Evolutionary conservation across 2,113 vertebrate species (phyloP).

Genomic region (Tyrannus savana): DNA sequence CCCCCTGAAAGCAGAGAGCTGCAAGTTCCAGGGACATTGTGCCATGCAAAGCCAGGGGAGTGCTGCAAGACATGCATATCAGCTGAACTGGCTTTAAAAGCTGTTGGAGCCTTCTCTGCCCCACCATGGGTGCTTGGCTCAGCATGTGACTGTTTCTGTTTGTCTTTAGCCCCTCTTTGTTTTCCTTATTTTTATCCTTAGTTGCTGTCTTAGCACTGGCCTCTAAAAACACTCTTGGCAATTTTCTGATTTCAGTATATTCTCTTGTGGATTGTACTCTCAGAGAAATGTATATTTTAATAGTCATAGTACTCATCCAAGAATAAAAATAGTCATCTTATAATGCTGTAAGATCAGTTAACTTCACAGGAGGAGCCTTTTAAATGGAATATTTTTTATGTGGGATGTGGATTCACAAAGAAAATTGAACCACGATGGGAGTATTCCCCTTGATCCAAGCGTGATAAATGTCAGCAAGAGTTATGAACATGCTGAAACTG

Average conservation of each 20-base stretch:
- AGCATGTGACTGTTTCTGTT: background rate
- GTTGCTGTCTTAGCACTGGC: background rate
- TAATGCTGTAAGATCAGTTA: background rate
- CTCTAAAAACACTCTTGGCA: background rate
- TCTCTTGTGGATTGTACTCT: background rate
- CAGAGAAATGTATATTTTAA: background rate
- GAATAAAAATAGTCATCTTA: background rate
- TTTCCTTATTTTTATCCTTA: background rate
- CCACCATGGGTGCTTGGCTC: background rate
- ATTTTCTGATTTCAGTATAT: background rate
- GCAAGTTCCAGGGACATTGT: background rate
- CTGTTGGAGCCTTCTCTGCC: background rate
- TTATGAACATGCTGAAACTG: background rate
- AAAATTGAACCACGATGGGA: background rate
- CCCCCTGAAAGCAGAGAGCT: background rate
- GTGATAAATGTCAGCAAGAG: conserved; percentile 9
- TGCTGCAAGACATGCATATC: background rate
- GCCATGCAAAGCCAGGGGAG: background rate
- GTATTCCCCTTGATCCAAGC: background rate
- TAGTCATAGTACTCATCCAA: background rate
- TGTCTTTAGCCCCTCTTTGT: background rate
- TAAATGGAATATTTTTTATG: background rate
- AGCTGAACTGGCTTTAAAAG: background rate
- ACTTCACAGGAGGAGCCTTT: background rate
- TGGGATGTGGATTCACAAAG: background rate